A percentile compares a stretch with the other conserved stretches of the same genome.
Conservation (phyloP, 92 coral and sea anemone genomes). For the Porites cylindrica region DNA sequence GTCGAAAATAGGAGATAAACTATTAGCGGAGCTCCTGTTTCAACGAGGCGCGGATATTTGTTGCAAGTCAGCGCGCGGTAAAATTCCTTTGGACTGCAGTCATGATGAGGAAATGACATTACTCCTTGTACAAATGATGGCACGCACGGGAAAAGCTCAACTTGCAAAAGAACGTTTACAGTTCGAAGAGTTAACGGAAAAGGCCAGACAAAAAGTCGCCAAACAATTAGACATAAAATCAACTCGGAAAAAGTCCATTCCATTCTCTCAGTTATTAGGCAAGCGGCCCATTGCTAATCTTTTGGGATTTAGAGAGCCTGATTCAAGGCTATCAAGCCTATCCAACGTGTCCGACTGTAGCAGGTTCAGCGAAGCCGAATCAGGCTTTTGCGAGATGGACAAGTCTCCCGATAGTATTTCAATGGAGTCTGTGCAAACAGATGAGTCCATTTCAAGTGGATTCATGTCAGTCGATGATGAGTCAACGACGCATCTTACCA, state of each 20-base stretch:
- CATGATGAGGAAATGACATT: conserved; percentile 67
- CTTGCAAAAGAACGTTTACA: conserved; percentile 73
- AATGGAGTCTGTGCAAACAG: conserved; percentile 56
- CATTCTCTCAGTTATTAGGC: conserved; percentile 16
- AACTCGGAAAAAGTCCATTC: conserved; percentile 37
- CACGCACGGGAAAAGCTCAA: conserved; percentile 69
- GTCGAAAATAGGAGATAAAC: conserved; percentile 55
- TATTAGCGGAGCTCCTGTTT: conserved; percentile 74
- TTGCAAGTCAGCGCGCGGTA: conserved; percentile 52
- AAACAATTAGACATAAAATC: conserved; percentile 62
- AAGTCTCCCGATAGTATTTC: conserved; percentile 34
- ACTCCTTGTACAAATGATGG: conserved; percentile 76
- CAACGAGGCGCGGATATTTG: conserved; percentile 79
- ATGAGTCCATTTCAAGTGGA: conserved; percentile 21
- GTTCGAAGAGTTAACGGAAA: conserved; percentile 62
- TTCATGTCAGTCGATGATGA: conserved; percentile 35
- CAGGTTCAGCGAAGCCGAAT: conserved; percentile 66
- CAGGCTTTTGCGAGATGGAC: conserved; percentile 81
- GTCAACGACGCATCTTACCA: conserved; percentile 17
- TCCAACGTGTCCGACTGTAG: conserved; percentile 80
- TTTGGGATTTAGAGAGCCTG: conserved; percentile 52
- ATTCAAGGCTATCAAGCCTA: conserved; percentile 68
- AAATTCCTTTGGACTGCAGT: conserved; percentile 78
- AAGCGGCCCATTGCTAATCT: conserved; percentile 51
- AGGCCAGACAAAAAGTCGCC: conserved; percentile 54